Conservation (phyloP, 2,113 vertebrate species). For the Dolichallabes microphthalmus region DNA sequence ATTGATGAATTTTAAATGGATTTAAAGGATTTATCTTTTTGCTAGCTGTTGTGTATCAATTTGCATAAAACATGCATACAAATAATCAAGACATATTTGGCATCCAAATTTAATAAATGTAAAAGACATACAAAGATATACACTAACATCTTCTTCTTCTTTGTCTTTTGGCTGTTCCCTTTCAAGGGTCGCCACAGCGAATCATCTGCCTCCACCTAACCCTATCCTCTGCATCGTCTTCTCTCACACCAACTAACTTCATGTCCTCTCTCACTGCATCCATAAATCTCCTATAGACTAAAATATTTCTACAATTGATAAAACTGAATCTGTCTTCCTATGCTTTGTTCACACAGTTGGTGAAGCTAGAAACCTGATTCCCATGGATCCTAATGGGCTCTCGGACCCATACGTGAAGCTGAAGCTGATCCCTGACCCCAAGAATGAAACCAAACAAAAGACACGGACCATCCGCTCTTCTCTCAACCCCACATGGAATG, state of each 20-base stretch:
- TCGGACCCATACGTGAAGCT: conserved; percentile 97
- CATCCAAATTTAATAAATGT: not conserved
- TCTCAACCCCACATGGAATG: conserved; percentile 93
- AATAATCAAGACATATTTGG: not conserved
- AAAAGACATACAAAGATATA: not conserved
- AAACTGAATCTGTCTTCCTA: conserved; percentile 34
- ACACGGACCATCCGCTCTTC: conserved; percentile 95
- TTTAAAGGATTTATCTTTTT: not conserved
- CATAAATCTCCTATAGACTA: no score
- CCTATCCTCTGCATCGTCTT: no score
- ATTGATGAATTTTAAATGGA: not conserved
- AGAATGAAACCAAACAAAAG: conserved; percentile 96
- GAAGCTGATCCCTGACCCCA: conserved; percentile 95
- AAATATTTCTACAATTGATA: not conserved
- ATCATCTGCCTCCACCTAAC: no score
- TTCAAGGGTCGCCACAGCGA: no score
- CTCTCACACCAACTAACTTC: no score
- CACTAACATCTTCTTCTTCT: no score
- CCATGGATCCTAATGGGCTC: conserved; percentile 96
- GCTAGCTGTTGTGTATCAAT: not conserved
- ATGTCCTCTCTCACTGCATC: no score
- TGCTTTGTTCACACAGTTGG: conserved; percentile 72
- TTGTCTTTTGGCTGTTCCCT: no score
- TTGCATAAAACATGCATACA: not conserved
- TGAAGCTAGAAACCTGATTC: conserved; percentile 94